These are phyloP conservation scores for Himalopsyche japonica DNA, from an alignment of 2,888 invertebrate species.

Conservation along the genomic window DNA sequence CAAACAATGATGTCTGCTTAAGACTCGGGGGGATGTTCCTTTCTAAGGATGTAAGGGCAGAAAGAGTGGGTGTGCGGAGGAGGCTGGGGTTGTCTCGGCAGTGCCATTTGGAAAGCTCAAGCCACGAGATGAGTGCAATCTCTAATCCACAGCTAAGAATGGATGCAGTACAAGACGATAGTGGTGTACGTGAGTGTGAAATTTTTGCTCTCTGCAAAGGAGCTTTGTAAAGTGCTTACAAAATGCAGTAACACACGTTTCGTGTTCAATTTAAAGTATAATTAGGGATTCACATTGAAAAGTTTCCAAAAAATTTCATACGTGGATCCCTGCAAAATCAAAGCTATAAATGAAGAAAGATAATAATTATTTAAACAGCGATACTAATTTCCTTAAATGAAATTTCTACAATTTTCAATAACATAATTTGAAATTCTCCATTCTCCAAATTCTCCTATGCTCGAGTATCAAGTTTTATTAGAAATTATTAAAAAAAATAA, in stretches of 20 bases:
- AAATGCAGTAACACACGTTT: not conserved
- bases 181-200: not conserved
- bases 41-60: slow-evolving; percentile 3
- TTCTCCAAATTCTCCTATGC: too few species aligned
- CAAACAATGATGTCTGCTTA: slow-evolving; percentile 33
- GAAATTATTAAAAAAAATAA: too few species aligned
- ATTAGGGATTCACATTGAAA: not conserved
- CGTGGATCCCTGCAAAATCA: too few species aligned
- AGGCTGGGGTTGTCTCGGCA: slow-evolving; percentile 18
- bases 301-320: too few species aligned
- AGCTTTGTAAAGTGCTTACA: not conserved
- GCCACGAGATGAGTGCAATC: slow-evolving; percentile 40
- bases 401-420: too few species aligned
- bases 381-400: too few species aligned
- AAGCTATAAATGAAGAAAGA: too few species aligned
- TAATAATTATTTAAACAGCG: too few species aligned
- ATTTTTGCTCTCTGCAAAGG: not conserved
- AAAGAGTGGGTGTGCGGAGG: not conserved
- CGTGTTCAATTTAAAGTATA: not conserved
- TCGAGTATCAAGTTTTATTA: too few species aligned
- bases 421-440: too few species aligned
- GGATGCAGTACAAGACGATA: slow-evolving; percentile 21
- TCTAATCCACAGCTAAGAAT: slow-evolving; percentile 39
- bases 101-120: slow-evolving; percentile 33
- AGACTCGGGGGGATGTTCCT: not conserved